Evolutionary conservation across 2,888 invertebrate species (phyloP), one percentile per base, ranked within the genome.

Genomic region (Pinctada fucata): DNA sequence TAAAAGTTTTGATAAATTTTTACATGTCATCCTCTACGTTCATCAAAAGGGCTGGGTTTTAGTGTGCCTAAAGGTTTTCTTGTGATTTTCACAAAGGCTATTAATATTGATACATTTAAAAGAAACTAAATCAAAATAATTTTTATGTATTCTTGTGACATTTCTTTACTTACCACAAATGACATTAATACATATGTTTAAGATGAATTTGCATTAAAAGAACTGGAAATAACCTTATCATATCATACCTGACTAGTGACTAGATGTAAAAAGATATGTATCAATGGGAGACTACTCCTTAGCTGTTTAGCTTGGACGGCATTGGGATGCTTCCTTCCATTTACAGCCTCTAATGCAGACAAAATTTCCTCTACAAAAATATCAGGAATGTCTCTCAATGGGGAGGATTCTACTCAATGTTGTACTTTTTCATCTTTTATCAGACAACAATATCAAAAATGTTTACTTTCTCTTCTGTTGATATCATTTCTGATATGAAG

Each of bases 281-380:
- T 86, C 68, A 90, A 83, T 8, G 92, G 92, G 5, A 92, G 86
- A 4, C 87, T 82, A 8, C 82, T 84, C 83, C 90, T 90, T 16
- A 92, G 83, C 79, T 91, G 91, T 82, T 91, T 91, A 16, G 88
- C 87, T 76, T 92, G 92, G 8, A 88, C 87, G 2, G 90, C 87
- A 66, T 91, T 91, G 4, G 92, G 91, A 83, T 92, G 92, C 82
- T 92, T 92, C n/a, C 92, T 80, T 4, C 91, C 92, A 31, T 87
- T 85, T 0, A 91, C 90, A 4, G 88, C 88, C 72, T 92, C 91
- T 66, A 92, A 84, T 2, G 90, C 81, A 4, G 86, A 76, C 73
- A 92, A 80, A 47, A 92, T 88, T 65, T 91, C 91, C 81, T 86
- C 91, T 91, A 86, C 6, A 83, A 78, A 70, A 51, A 31, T 31